phyloP scores from a whole-genome alignment of 1,140 invertebrate genomes.

The Trichonephila clavipes region DNA sequence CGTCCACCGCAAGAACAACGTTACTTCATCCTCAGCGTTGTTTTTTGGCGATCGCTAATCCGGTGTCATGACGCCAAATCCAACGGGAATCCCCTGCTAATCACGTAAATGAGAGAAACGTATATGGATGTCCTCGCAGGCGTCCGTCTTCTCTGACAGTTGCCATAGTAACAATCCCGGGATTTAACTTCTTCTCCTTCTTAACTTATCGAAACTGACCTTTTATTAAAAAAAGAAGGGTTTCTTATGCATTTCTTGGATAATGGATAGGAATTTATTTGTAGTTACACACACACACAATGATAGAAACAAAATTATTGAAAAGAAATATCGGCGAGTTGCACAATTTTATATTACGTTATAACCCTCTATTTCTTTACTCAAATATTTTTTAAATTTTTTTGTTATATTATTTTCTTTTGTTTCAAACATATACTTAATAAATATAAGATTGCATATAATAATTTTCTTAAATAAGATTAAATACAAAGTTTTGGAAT shows the following conservation, averaged over 20 bases:
- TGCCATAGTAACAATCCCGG: conserved; percentile 19
- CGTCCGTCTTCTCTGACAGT: conserved; percentile 24
- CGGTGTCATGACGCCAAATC: conserved; percentile 58
- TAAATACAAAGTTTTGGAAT: no score
- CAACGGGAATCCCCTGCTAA: conserved; percentile 37
- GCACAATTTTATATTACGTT: no score
- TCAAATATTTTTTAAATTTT: no score
- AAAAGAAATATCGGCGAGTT: no score
- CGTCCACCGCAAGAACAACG: conserved; percentile 1
- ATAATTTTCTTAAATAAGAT: no score
- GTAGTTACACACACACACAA: no score
- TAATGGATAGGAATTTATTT: neutral
- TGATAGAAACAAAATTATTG: no score
- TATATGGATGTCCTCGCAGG: conserved; percentile 45
- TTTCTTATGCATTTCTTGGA: neutral
- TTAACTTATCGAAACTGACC: neutral
- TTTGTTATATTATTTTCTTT: no score
- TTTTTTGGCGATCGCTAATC: conserved; percentile 35
- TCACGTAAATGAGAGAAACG: conserved; percentile 59
- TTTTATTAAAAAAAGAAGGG: conserved; percentile 13
- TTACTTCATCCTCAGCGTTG: conserved; percentile 33
- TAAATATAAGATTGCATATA: no score
- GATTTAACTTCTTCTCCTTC: conserved; percentile 31
- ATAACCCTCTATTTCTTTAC: no score
- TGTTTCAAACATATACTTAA: no score